Percentiles rank a stretch among this genome's conserved stretches.
These are phyloP conservation scores for Dicaeum eximium DNA, from an alignment of 2,113 vertebrate species.

Conservation along the genomic window DNA sequence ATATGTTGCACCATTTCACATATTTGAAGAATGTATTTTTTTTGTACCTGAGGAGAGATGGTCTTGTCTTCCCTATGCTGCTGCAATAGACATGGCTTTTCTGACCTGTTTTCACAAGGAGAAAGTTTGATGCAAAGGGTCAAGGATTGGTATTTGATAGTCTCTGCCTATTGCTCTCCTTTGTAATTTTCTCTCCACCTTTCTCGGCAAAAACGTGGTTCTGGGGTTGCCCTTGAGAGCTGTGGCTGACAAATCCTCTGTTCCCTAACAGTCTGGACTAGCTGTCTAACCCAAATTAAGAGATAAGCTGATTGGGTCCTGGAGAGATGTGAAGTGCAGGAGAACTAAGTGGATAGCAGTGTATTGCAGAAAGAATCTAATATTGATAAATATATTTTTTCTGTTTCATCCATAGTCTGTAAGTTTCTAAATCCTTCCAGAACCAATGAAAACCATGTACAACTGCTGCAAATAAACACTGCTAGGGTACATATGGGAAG, in stretches of 20 bases:
- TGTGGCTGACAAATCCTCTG: background rate
- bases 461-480: background rate
- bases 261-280: background rate
- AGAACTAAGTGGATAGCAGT: background rate
- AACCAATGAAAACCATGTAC: background rate
- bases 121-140: background rate
- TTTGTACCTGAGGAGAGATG: background rate
- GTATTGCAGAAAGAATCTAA: background rate
- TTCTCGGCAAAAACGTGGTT: background rate
- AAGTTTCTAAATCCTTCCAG: background rate
- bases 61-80: background rate
- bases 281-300: background rate
- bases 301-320: background rate
- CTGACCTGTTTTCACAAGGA: background rate
- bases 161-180: background rate
- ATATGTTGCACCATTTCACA: background rate
- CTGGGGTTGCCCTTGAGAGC: background rate
- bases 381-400: background rate
- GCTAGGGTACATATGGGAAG: fast-evolving
- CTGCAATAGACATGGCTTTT: background rate
- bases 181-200: background rate
- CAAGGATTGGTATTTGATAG: background rate
- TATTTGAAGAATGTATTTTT: background rate
- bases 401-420: background rate
- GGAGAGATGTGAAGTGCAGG: background rate